Evolutionary conservation across 2,797 vertebrate genomes (phyloP).

Genomic region (Chromis chromis): DNA sequence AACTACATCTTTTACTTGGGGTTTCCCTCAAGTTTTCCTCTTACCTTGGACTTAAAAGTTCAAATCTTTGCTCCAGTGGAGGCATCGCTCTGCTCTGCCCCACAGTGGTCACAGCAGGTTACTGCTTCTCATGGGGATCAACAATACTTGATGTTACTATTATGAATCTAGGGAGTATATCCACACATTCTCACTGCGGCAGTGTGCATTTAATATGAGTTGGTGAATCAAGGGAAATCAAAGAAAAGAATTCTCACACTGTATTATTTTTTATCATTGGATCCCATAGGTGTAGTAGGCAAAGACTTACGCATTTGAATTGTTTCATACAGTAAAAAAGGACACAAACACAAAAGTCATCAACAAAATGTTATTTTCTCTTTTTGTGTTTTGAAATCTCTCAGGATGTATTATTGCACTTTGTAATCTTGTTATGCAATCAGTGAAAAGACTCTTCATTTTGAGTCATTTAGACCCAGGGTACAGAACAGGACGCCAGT

Average conservation of each 20-base stretch:
- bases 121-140: constrained; percentile 66
- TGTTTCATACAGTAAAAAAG: constrained; percentile 50
- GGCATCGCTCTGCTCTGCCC: constrained; percentile 72
- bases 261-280: constrained; percentile 58
- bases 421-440: constrained; percentile 35
- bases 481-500: constrained; percentile 37
- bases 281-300: constrained; percentile 68
- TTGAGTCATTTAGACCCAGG: constrained; percentile 49
- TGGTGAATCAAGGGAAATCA: constrained; percentile 77
- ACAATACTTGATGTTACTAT: constrained; percentile 11
- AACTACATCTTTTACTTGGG: constrained; percentile 23
- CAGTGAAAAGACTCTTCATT: constrained; percentile 40
- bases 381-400: constrained; percentile 54
- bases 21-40: constrained; percentile 50
- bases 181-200: constrained; percentile 35
- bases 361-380: constrained; percentile 53
- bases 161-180: constrained; percentile 15
- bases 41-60: constrained; percentile 19
- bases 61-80: constrained; percentile 30
- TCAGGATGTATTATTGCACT: constrained; percentile 46
- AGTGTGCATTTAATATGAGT: constrained; percentile 69
- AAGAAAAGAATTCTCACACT: constrained; percentile 69
- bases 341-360: constrained; percentile 55
- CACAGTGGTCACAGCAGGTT: constrained; percentile 70
- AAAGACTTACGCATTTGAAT: constrained; percentile 66